Evolutionary conservation across 2,113 vertebrate genomes (phyloP).

Genomic region (Ailurus styani): DNA sequence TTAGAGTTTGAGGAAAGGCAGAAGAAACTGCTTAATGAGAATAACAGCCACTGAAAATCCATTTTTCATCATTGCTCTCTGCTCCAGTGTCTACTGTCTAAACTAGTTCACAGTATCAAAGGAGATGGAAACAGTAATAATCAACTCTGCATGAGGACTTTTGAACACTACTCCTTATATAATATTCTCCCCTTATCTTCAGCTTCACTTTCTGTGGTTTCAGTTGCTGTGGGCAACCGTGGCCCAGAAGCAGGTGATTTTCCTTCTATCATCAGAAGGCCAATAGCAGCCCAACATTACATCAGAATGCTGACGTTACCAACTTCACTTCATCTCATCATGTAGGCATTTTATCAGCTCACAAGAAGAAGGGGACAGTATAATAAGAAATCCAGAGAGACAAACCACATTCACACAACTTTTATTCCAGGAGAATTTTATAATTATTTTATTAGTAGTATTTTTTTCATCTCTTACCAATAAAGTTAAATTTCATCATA

Average conservation of each 20-base stretch:
- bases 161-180: background rate
- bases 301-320: background rate
- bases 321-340: background rate
- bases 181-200: background rate
- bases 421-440: background rate
- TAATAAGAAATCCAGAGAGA: background rate
- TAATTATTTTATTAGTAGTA: background rate
- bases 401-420: background rate
- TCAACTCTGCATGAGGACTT: background rate
- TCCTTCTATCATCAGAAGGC: background rate
- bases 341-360: background rate
- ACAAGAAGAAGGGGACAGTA: background rate
- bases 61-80: background rate
- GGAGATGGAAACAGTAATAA: background rate
- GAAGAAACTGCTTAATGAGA: background rate
- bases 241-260: background rate
- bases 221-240: background rate
- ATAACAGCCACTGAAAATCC: background rate
- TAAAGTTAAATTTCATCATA: background rate
- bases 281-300: background rate
- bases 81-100: background rate
- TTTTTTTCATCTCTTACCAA: background rate
- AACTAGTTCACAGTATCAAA: background rate
- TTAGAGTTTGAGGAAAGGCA: background rate
- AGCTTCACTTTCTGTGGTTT: background rate